Percentiles rank a stretch among this genome's conserved stretches.
phyloP scores from a whole-genome alignment of 2,797 vertebrate species.

The Heteromormyrus szaboi region DNA sequence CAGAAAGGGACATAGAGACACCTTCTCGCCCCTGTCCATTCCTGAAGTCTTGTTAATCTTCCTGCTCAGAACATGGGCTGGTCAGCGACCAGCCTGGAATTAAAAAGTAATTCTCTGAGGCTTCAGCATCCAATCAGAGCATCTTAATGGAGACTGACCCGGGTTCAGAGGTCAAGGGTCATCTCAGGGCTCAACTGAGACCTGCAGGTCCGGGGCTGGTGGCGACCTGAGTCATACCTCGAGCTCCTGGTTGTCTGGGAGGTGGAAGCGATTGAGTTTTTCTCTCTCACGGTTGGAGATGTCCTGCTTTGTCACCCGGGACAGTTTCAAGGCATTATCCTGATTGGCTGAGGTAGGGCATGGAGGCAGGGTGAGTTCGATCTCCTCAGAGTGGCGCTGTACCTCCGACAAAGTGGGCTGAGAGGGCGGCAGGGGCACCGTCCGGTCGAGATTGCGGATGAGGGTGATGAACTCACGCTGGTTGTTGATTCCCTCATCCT shows the following conservation, averaged over 20 bases:
- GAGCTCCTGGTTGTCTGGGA: conserved; percentile 57
- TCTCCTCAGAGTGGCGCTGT: conserved; percentile 59
- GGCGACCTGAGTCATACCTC: conserved; percentile 53
- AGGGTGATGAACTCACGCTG: conserved; percentile 66
- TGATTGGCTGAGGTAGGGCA: conserved; percentile 48
- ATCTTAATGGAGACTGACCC: conserved; percentile 20
- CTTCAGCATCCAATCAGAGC: conserved; percentile 18
- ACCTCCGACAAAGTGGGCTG: background rate
- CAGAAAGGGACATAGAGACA: background rate
- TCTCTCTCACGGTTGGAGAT: conserved; percentile 71
- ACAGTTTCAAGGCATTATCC: conserved; percentile 54
- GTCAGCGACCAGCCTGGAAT: background rate
- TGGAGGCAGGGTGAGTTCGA: conserved; percentile 60
- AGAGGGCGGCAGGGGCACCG: conserved; percentile 36
- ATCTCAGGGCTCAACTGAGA: conserved; percentile 10
- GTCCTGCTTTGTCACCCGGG: conserved; percentile 60
- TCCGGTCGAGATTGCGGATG: conserved; percentile 64
- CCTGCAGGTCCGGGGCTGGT: conserved; percentile 26
- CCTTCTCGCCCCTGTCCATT: background rate
- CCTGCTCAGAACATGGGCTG: background rate
- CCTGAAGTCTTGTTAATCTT: conserved; percentile 6
- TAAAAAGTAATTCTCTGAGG: background rate
- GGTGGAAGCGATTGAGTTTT: conserved; percentile 68
- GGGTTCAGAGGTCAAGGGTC: conserved; percentile 22
- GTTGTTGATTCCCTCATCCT: conserved; percentile 67